A percentile compares a stretch with the other conserved stretches of the same genome.
Evolutionary conservation across 2,797 vertebrate species (phyloP).

Genomic region (Anguilla pacifica): DNA sequence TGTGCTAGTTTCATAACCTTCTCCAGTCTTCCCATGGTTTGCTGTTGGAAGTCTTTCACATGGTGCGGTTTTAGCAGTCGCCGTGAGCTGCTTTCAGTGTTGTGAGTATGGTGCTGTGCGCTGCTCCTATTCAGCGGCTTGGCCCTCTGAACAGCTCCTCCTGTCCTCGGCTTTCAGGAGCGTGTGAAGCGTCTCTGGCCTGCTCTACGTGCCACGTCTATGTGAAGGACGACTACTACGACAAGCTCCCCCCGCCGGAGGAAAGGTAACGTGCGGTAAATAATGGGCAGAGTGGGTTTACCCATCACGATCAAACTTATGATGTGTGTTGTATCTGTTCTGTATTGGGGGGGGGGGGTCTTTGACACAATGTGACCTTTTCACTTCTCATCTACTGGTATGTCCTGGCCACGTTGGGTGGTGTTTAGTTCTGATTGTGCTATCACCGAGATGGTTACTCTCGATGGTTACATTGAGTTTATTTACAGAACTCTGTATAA

Average conservation of each 20-base stretch:
- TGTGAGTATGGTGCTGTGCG: background rate
- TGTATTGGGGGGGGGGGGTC: background rate
- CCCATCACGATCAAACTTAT: too few relatives aligned
- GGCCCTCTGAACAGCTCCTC: background rate
- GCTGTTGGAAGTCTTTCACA: too few relatives aligned
- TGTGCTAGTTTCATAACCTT: too few relatives aligned
- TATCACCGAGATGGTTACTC: background rate
- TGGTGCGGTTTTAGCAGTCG: too few relatives aligned
- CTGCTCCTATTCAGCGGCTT: background rate
- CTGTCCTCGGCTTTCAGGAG: slow-evolving; percentile 67
- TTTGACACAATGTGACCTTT: background rate
- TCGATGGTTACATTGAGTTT: too few relatives aligned
- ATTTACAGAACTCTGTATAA: background rate
- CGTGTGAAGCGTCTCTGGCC: slow-evolving; percentile 89
- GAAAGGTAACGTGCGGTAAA: slow-evolving; percentile 71
- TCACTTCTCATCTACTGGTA: background rate
- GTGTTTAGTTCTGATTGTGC: background rate
- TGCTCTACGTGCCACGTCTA: slow-evolving; percentile 94
- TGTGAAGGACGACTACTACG: slow-evolving; percentile 69
- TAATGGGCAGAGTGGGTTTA: too few relatives aligned
- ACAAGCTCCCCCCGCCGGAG: slow-evolving; percentile 77
- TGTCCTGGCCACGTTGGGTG: too few relatives aligned
- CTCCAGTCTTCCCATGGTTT: too few relatives aligned
- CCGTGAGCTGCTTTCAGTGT: background rate
- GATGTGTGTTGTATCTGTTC: too few relatives aligned